These are phyloP conservation scores for Campoplex nolae DNA, from an alignment of 2,888 invertebrate species.

Conservation along the genomic window DNA sequence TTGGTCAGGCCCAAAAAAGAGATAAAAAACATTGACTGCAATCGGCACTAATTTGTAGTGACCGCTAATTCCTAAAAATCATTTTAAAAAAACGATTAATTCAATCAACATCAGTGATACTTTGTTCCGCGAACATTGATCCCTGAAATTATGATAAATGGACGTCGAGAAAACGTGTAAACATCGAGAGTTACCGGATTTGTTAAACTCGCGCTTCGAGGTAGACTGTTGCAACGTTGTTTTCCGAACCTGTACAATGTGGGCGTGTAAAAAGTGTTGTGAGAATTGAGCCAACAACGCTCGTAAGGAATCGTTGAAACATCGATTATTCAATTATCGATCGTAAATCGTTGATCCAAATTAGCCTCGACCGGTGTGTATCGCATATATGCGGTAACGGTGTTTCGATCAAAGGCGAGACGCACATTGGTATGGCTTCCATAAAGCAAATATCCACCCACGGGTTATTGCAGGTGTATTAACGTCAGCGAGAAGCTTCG, in stretches of 20 bases:
- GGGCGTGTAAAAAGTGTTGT: neutral
- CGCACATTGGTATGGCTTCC: neutral
- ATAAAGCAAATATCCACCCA: slow-evolving; percentile 9
- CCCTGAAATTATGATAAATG: neutral
- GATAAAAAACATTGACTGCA: too few species aligned
- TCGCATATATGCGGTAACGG: neutral
- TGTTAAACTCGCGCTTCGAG: neutral
- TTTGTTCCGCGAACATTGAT: neutral
- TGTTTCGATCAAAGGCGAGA: neutral
- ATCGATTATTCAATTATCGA: slow-evolving; percentile 5
- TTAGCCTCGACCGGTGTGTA: neutral
- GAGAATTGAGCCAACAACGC: neutral
- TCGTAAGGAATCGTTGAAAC: neutral
- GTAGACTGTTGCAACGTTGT: neutral
- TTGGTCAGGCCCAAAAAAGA: too few species aligned
- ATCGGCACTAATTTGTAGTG: neutral
- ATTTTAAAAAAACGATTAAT: too few species aligned
- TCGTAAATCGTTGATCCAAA: neutral
- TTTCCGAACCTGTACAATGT: neutral
- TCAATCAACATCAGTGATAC: too few species aligned
- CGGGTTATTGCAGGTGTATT: slow-evolving; percentile 35
- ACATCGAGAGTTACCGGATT: neutral
- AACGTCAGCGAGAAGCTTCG: slow-evolving; percentile 17
- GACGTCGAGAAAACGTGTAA: neutral
- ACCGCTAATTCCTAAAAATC: neutral